Base-by-base conservation (phyloP, 1,140 invertebrate species). In the Catajapyx aquilonaris region DNA sequence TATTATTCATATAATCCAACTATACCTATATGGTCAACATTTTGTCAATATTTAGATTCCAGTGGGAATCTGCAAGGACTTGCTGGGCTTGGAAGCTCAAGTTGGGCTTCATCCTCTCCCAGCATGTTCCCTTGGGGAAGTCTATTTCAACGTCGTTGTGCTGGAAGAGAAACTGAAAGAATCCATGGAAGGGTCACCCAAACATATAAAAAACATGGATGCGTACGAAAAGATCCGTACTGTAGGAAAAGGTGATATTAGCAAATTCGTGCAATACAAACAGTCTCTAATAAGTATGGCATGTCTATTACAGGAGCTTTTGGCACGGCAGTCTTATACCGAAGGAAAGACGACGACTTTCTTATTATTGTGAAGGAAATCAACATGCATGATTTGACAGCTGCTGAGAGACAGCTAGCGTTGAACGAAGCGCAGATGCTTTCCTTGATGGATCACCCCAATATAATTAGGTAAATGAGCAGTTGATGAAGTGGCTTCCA, bases 331-430 rank as follows among this genome's bases (percentile, higher is more conserved):
- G 64, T 76, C 5, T 51, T 81, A 9, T 81, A 79, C 51, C 59
- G 65, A 21, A 66, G 72, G 32, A 65, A 68, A 41, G 58, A 63
- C 34, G 73, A 76, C 49, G 65, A 69, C 28, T 64, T 64, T 34
- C 48, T 76, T 34, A 73, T 81, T 2, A 75, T 81, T 4, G 64
- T 81, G 4, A 81, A 81, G 50, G 74, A 81, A 52, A 76, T 81
- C 18, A 76, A 76, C 52, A 65, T 79, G 56, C 62, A 65, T 46
- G 74, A 80, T 44, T 49, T 81, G n/a, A 69, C 65, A 22, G 65
- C 66, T 2, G 48, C 61, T 1, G 75, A 81, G 48, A 51, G 74
- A 35, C 66, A 75, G 50, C 53, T 77, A 51, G 71, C 77, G n/a
- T 60, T 81, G 34, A 80, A 81, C 55, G 78, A 81, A 57, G 73